Evolutionary conservation across 2,113 vertebrate genomes (phyloP).

Genomic region (Labrus mixtus): DNA sequence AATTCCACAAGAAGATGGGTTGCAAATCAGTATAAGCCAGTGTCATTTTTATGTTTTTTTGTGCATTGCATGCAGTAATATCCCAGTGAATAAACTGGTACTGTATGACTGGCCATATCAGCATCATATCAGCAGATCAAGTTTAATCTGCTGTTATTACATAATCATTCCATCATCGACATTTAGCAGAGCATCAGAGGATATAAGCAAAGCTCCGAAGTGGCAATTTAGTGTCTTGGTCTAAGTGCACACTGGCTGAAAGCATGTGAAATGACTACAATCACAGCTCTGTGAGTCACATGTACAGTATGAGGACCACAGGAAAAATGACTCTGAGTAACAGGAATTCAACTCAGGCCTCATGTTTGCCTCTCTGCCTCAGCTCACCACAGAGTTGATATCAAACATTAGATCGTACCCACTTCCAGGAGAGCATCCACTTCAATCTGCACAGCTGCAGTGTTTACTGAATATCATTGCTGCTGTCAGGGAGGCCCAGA

Average conservation of each 20-base stretch:
- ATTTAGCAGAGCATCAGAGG: slow-evolving; percentile 29
- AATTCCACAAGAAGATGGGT: slow-evolving; percentile 44
- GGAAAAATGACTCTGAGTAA: slow-evolving; percentile 58
- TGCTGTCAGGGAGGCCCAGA: slow-evolving; percentile 33
- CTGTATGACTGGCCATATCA: slow-evolving; percentile 24
- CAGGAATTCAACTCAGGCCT: slow-evolving; percentile 61
- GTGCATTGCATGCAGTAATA: too few species aligned
- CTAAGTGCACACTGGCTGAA: slow-evolving; percentile 29
- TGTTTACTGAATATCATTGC: slow-evolving; percentile 8
- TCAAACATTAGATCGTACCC: slow-evolving; percentile 48
- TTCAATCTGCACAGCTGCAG: slow-evolving; percentile 4
- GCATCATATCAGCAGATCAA: slow-evolving; percentile 16
- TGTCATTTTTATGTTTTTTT: slow-evolving; percentile 9
- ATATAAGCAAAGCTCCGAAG: slow-evolving; percentile 20
- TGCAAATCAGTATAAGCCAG: slow-evolving; percentile 42
- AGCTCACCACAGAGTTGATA: slow-evolving; percentile 40
- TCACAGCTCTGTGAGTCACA: slow-evolving; percentile 60
- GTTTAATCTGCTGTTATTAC: slow-evolving; percentile 25
- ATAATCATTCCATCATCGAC: slow-evolving; percentile 26
- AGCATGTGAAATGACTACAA: slow-evolving; percentile 31
- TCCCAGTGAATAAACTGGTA: neutral
- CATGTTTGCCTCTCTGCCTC: slow-evolving; percentile 43
- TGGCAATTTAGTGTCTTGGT: slow-evolving; percentile 9
- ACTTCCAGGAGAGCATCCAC: slow-evolving; percentile 42
- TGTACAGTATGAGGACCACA: slow-evolving; percentile 52